Evolutionary conservation across 2,113 vertebrate species (phyloP).

Genomic region (Callochromis pleurospilus): DNA sequence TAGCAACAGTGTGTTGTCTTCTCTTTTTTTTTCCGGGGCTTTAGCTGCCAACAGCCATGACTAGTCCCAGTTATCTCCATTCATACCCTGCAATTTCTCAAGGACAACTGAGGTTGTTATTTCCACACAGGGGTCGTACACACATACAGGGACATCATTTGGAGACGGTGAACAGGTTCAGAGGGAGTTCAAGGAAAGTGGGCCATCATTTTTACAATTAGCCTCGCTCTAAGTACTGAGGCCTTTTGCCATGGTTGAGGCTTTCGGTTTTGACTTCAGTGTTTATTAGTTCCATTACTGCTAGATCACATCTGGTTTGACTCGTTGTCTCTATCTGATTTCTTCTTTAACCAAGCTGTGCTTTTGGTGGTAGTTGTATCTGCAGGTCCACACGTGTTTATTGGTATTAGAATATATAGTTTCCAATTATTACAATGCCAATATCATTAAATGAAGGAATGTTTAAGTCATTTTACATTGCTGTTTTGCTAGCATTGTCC

Average conservation of each 20-base stretch:
- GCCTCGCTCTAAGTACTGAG: background rate
- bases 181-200: slow-evolving; percentile 49
- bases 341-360: background rate
- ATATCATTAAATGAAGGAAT: background rate
- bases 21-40: background rate
- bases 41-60: slow-evolving; percentile 2
- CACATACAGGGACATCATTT: slow-evolving; percentile 22
- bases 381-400: background rate
- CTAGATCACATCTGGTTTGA: slow-evolving; percentile 5
- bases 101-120: slow-evolving; percentile 3
- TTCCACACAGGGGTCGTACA: slow-evolving; percentile 37
- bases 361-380: background rate
- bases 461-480: background rate
- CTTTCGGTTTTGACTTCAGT: background rate
- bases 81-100: slow-evolving; percentile 44
- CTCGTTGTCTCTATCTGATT: background rate
- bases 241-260: background rate
- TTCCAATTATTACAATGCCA: background rate
- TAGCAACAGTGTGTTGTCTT: slow-evolving; percentile 36
- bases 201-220: slow-evolving; percentile 43
- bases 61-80: background rate
- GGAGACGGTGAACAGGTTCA: slow-evolving; percentile 35
- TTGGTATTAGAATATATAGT: background rate
- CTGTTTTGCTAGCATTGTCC: background rate
- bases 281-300: background rate